A percentile compares a stretch with the other conserved stretches of the same genome.
Evolutionary conservation across 1,140 invertebrate species (phyloP).

Genomic region (Mactra quadrangularis): DNA sequence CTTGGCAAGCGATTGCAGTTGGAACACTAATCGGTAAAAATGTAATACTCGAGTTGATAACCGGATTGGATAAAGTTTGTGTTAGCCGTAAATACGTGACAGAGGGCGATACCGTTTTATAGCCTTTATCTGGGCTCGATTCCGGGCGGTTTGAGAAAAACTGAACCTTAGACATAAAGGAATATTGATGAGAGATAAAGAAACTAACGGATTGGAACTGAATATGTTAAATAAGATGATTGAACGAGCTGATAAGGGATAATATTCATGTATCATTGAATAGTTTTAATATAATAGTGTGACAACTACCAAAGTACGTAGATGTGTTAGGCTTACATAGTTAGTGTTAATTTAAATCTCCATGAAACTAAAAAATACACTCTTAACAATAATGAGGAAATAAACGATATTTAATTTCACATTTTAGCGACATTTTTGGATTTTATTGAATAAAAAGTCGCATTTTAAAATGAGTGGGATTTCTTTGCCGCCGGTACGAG

Average conservation of each 20-base stretch:
- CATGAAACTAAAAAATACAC: too few species aligned
- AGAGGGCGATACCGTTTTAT: background rate
- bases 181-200: constrained; percentile 18
- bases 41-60: constrained; percentile 13
- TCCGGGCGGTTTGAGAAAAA: constrained; percentile 2
- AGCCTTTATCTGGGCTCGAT: background rate
- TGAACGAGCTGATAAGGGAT: constrained; percentile 5
- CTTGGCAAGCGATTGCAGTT: constrained; percentile 10
- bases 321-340: background rate
- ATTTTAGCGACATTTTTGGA: background rate
- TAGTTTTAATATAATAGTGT: background rate
- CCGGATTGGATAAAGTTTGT: constrained; percentile 10
- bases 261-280: background rate
- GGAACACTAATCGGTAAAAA: background rate
- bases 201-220: constrained; percentile 22
- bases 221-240: constrained; percentile 35
- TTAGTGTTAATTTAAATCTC: background rate
- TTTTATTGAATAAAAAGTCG: too few species aligned
- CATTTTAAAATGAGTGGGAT: constrained; percentile 61
- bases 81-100: background rate
- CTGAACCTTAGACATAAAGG: constrained; percentile 5
- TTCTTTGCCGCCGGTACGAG: constrained; percentile 61
- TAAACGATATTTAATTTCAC: background rate
- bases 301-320: background rate
- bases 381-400: too few species aligned